A percentile compares a stretch with the other conserved stretches of the same genome.
Conservation (phyloP, 2,797 vertebrate species). For the Tapirus indicus region DNA sequence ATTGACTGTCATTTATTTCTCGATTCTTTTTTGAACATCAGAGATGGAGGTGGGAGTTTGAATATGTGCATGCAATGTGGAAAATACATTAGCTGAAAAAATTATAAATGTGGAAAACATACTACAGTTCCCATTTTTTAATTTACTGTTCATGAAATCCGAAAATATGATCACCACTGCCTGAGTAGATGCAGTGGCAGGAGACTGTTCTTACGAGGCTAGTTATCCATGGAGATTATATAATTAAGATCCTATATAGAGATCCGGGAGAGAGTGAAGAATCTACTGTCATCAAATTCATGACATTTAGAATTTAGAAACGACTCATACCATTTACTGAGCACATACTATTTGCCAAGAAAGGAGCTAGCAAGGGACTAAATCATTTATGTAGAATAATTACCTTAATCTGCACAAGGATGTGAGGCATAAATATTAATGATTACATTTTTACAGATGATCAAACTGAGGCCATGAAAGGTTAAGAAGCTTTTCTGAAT, state of each 20-base stretch:
- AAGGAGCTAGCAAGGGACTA: background rate
- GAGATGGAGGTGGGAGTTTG: background rate
- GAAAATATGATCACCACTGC: background rate
- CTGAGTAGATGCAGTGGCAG: background rate
- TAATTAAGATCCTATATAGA: background rate
- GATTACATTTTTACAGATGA: background rate
- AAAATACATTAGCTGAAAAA: background rate
- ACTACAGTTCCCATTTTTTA: background rate
- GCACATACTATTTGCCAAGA: background rate
- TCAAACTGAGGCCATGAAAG: background rate
- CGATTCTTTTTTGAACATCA: background rate
- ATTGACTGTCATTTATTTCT: background rate
- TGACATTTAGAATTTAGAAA: background rate
- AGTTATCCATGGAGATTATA: background rate
- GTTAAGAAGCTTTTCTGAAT: background rate
- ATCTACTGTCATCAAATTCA: background rate
- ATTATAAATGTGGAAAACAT: background rate
- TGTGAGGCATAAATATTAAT: background rate
- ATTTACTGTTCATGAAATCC: background rate
- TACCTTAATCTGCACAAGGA: background rate
- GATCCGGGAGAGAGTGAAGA: background rate
- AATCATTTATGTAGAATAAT: background rate
- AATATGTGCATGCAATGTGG: background rate
- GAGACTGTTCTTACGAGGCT: background rate
- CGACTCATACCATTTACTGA: background rate